phyloP scores from a whole-genome alignment of 2,113 vertebrate species.

The human (Homo sapiens) region DNA sequence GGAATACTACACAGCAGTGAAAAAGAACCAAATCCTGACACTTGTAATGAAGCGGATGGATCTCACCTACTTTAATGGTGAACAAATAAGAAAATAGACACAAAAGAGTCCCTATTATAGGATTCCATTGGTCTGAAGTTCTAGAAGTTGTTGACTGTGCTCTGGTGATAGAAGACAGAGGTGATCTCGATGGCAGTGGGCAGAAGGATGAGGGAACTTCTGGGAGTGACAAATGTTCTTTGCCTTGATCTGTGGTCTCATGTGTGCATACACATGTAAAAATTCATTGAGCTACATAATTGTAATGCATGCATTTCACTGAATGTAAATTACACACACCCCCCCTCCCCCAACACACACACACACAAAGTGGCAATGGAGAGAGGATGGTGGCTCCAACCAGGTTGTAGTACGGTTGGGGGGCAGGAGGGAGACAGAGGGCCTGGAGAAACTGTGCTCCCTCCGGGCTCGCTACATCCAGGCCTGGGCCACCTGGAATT shows the following conservation, averaged over 20 bases:
- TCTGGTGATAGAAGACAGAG: too few relatives aligned
- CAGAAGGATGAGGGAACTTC: not conserved
- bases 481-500: too few relatives aligned
- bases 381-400: not conserved
- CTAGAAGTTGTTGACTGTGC: not conserved
- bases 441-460: not conserved
- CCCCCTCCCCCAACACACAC: too few relatives aligned
- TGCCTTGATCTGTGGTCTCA: not conserved
- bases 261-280: too few relatives aligned
- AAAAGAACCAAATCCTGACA: not conserved
- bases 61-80: rapidly evolving
- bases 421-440: not conserved
- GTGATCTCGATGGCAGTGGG: not conserved
- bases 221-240: not conserved
- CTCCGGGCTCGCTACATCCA: not conserved
- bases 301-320: not conserved
- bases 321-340: not conserved
- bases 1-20: not conserved
- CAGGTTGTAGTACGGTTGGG: too few relatives aligned
- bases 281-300: not conserved
- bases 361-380: not conserved
- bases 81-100: not conserved
- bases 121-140: not conserved
- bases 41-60: rapidly evolving
- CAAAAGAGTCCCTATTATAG: rapidly evolving